phyloP scores from a whole-genome alignment of 1,140 invertebrate species.

The Chironomus striatipennis region DNA sequence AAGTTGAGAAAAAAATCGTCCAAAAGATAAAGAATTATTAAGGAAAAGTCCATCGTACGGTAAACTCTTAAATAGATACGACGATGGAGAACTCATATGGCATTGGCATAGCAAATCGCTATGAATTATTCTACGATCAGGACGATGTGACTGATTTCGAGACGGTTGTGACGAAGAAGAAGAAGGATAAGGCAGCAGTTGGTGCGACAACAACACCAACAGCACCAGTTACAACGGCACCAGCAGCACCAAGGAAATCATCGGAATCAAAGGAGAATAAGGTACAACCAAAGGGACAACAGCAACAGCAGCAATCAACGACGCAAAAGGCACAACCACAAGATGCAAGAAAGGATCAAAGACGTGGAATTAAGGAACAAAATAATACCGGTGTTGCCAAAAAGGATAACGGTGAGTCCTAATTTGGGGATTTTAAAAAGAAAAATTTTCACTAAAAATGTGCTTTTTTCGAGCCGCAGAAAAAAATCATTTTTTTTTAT shows the following conservation, averaged over 20 bases:
- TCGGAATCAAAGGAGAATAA: conserved; percentile 6
- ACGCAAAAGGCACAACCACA: background rate
- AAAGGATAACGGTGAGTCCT: background rate
- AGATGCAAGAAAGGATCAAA: background rate
- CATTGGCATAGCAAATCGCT: conserved; percentile 85
- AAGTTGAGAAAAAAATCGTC: background rate
- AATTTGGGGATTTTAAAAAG: background rate
- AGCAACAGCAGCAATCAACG: background rate
- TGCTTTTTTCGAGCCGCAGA: background rate
- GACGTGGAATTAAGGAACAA: conserved; percentile 18
- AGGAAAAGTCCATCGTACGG: background rate
- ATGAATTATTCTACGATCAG: conserved; percentile 78
- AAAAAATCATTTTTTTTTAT: too few species aligned
- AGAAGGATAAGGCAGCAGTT: conserved; percentile 57
- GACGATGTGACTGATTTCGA: conserved; percentile 82
- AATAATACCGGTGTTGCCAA: background rate
- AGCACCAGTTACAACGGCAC: background rate
- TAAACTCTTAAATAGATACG: background rate
- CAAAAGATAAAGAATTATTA: background rate
- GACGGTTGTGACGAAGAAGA: conserved; percentile 75
- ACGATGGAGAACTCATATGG: conserved; percentile 88
- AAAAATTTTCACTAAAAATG: conserved; percentile 9
- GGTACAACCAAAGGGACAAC: background rate
- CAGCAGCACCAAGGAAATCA: background rate
- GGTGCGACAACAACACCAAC: background rate